phyloP scores from a whole-genome alignment of 2,888 invertebrate species.

The Petrophora chlorosata region DNA sequence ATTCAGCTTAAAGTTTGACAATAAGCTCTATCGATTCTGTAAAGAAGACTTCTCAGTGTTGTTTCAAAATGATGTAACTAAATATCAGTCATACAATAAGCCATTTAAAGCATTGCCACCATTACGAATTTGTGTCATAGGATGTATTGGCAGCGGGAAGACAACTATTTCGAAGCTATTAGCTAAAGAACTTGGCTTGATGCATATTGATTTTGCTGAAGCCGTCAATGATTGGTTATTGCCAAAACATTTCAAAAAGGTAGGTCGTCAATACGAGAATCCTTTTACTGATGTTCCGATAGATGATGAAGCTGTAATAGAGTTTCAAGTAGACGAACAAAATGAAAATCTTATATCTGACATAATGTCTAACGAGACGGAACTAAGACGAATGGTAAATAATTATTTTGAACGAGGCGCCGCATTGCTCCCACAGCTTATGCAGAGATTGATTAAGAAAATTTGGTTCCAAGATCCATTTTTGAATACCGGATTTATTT shows the following conservation, averaged over 20 bases:
- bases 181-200: conserved; percentile 81
- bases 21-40: conserved; percentile 81
- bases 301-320: conserved; percentile 62
- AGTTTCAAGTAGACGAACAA: conserved; percentile 68
- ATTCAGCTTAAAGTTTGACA: conserved; percentile 75
- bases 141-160: conserved; percentile 82
- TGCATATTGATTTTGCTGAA: conserved; percentile 76
- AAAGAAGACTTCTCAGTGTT: conserved; percentile 72
- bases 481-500: conserved; percentile 76
- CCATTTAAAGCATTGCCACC: conserved; percentile 75
- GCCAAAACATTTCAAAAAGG: conserved; percentile 71
- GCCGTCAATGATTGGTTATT: conserved; percentile 60
- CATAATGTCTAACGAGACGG: conserved; percentile 63
- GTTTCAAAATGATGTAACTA: conserved; percentile 78
- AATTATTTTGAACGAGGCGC: conserved; percentile 79
- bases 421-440: conserved; percentile 68
- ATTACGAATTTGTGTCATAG: conserved; percentile 83
- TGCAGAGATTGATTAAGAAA: conserved; percentile 68
- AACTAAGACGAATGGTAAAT: conserved; percentile 62
- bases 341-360: conserved; percentile 56
- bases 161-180: conserved; percentile 74
- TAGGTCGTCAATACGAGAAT: conserved; percentile 73
- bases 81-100: conserved; percentile 72
- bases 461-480: conserved; percentile 83
- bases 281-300: conserved; percentile 56